phyloP scores from a whole-genome alignment of 2,797 vertebrate species.

The Cichlasoma orientale region DNA sequence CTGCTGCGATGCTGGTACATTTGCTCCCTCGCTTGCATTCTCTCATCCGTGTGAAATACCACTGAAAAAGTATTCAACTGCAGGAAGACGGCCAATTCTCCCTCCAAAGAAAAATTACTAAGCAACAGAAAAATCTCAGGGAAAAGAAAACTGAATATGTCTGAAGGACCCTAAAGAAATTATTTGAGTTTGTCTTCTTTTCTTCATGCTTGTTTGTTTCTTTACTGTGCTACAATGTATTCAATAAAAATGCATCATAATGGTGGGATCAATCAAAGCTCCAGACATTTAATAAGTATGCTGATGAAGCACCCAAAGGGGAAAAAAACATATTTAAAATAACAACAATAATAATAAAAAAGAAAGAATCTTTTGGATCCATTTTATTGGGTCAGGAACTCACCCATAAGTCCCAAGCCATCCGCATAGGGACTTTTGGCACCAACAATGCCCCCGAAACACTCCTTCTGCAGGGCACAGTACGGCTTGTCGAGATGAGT shows the following conservation, averaged over 20 bases:
- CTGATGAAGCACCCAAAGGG: not conserved
- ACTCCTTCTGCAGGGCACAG: slow-evolving; percentile 97
- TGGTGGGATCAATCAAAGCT: not conserved
- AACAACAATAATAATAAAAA: not conserved
- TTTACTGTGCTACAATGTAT: not conserved
- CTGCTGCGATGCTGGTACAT: not conserved
- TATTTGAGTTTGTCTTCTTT: not conserved
- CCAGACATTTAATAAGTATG: not conserved
- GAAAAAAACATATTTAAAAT: too few species aligned
- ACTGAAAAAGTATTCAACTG: slow-evolving; percentile 9
- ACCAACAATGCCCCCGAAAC: slow-evolving; percentile 97
- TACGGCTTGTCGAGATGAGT: slow-evolving; percentile 96
- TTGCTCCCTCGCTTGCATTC: slow-evolving; percentile 13
- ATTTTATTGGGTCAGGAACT: slow-evolving; percentile 34
- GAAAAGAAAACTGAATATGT: too few species aligned
- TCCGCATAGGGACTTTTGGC: slow-evolving; percentile 96
- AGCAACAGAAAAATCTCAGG: not conserved
- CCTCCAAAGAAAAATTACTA: slow-evolving; percentile 1
- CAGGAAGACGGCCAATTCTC: not conserved
- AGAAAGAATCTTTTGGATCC: not conserved
- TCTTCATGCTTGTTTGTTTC: not conserved
- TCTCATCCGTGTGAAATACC: slow-evolving; percentile 20
- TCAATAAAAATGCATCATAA: not conserved
- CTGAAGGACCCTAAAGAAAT: not conserved
- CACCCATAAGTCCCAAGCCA: slow-evolving; percentile 90